These are phyloP conservation scores for Lepidocyrtoides sp. DNA, from an alignment of 2,888 invertebrate species.

Conservation along the genomic window DNA sequence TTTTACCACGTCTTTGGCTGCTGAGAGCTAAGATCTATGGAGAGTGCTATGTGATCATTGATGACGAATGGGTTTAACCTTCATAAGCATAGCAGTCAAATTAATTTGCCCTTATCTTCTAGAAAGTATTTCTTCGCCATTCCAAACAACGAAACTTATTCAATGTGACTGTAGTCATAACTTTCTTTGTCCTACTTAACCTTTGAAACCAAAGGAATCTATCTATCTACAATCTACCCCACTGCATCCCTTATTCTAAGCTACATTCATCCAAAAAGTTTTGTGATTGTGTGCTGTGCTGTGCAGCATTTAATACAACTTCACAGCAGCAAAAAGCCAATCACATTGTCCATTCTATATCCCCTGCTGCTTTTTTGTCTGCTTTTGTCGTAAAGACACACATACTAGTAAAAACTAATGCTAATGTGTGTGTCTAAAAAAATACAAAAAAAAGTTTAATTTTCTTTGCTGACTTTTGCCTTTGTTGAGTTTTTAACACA, in stretches of 20 bases:
- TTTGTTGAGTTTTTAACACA: background rate
- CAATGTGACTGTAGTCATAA: background rate
- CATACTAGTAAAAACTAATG: conserved; percentile 32
- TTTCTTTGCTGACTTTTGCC: conserved; percentile 9
- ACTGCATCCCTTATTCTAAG: too few relatives aligned
- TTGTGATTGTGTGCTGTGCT: conserved; percentile 17
- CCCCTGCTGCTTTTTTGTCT: conserved; percentile 52
- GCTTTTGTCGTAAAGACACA: conserved; percentile 49
- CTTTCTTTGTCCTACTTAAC: conserved; percentile 49
- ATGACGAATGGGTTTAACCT: background rate
- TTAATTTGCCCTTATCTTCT: background rate
- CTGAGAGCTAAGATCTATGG: too few relatives aligned
- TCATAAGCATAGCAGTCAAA: background rate
- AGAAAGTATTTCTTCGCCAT: background rate
- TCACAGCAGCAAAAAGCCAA: background rate
- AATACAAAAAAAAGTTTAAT: conserved; percentile 31
- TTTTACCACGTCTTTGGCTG: too few relatives aligned
- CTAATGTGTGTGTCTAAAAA: background rate
- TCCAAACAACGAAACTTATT: background rate
- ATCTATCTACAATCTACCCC: too few relatives aligned
- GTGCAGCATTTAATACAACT: conserved; percentile 13
- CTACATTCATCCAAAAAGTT: conserved; percentile 37
- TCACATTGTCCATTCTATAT: conserved; percentile 27
- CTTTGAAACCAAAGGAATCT: conserved; percentile 32
- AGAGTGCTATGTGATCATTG: too few relatives aligned